Percentiles rank a stretch among this genome's conserved stretches.
Conservation (phyloP, 2,113 vertebrate species). For the Anser brachyrhynchus region DNA sequence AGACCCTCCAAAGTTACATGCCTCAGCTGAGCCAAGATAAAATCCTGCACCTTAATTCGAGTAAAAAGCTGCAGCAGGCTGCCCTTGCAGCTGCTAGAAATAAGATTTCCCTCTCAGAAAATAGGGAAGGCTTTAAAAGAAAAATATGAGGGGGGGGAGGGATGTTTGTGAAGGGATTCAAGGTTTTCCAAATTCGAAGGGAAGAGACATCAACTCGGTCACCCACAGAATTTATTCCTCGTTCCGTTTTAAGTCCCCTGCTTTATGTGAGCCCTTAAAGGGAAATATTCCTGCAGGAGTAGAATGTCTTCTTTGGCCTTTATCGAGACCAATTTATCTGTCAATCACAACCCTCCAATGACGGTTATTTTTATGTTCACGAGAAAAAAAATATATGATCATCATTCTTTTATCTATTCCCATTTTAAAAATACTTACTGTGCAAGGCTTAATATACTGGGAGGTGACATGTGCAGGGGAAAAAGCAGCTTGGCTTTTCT, state of each 20-base stretch:
- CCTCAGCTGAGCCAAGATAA: background rate
- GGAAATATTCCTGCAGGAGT: constrained; percentile 48
- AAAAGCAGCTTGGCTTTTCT: background rate
- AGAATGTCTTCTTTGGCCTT: constrained; percentile 70
- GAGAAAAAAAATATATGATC: background rate
- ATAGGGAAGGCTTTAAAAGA: background rate
- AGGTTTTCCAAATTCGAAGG: background rate
- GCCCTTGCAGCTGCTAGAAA: background rate
- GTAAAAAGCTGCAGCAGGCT: background rate
- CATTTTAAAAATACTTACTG: background rate
- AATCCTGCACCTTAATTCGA: background rate
- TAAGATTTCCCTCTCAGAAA: background rate
- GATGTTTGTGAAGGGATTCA: background rate
- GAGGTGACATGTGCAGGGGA: background rate
- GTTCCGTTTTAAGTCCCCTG: background rate
- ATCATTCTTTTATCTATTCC: background rate
- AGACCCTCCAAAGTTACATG: background rate
- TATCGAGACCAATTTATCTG: constrained; percentile 70
- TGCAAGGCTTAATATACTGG: background rate
- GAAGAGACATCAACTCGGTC: background rate
- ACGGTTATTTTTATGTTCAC: constrained; percentile 38
- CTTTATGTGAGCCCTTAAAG: constrained; percentile 35
- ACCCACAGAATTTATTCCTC: background rate
- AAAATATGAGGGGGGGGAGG: background rate
- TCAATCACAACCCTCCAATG: constrained; percentile 71